phyloP scores from a whole-genome alignment of 2,113 vertebrate genomes.

The Rhinoderma darwinii region DNA sequence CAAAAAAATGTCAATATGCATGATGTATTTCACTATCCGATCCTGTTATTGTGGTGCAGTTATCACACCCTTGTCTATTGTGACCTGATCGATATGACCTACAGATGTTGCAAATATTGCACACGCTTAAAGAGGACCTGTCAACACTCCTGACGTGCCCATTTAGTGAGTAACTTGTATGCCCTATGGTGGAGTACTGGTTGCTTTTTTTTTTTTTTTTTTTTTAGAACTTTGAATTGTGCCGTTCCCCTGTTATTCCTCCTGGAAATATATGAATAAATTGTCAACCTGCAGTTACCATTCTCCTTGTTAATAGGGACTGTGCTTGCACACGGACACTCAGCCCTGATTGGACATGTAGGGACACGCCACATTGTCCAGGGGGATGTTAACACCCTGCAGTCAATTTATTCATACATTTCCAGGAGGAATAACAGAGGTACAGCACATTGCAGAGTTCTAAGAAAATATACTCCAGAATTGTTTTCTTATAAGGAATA shows the following conservation, averaged over 20 bases:
- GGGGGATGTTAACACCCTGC: too few relatives aligned
- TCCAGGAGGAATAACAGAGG: background rate
- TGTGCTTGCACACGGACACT: too few relatives aligned
- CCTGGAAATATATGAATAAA: background rate
- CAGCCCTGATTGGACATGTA: too few relatives aligned
- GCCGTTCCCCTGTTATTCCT: too few relatives aligned
- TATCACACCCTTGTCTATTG: background rate
- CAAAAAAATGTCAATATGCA: slow-evolving; percentile 73
- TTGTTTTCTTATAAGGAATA: background rate
- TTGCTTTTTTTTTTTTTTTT: too few relatives aligned
- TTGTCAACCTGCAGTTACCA: too few relatives aligned
- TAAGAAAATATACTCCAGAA: background rate
- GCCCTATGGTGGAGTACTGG: too few relatives aligned
- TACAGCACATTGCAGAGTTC: background rate
- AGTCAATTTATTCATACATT: background rate
- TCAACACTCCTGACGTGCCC: background rate
- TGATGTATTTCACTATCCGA: slow-evolving; percentile 71
- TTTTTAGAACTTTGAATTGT: background rate
- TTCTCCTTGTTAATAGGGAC: too few relatives aligned
- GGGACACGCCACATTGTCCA: too few relatives aligned
- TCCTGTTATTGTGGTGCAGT: background rate
- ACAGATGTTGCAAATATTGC: slow-evolving; percentile 25
- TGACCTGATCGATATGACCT: background rate
- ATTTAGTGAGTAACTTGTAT: too few relatives aligned
- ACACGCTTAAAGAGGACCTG: background rate